Base-by-base conservation (phyloP, 2,888 invertebrate species). In the Phoenoteleia sp. region DNA sequence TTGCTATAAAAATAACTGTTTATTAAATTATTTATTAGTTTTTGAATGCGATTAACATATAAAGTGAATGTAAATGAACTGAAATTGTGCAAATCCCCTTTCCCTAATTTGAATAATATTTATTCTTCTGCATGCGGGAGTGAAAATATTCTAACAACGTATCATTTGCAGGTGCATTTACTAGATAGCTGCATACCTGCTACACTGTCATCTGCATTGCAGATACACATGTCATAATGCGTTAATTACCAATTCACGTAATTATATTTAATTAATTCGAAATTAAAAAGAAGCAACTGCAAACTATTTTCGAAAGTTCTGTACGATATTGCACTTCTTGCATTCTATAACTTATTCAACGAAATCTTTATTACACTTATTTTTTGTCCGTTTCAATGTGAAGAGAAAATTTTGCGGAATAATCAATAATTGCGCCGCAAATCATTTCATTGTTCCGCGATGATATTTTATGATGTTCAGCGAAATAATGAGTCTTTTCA, bases 151-250 rank as follows among this genome's bases (percentile, higher is more conserved):
- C 45, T 52, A 49, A 17, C 45, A 36, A 4, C 19, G 17, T 52
- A 33, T 58, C 25, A 52, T 21, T 79, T 42, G 60, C 47, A 69
- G 42, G 80, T 64, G 71, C 72, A 33, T 71, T 72, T 72, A 62
- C 64, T 64, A 72, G 47, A 54, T 47, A 66, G 27, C 64, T 36
- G 58, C 67, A 64, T 60, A 49, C 49, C 67, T 58, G 25, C 56
- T 33, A 67, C 66, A 66, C 66, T 81, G 66, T 42, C 71, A 81
- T 66, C 81, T 71, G 81, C 81, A 81, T 58, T 81, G 81, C 81
- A 74, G 81, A 67, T 74, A 74, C 29, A 74, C 49, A 64, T 74
- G 64, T 74, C 60, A 36, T 81, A 74, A 81, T 56, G 27, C 58
- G 45, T 79, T 79, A 52, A 79, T 62, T 45, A 79, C 23, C 15